A percentile compares a stretch with the other conserved stretches of the same genome.
Conservation (phyloP, 2,113 vertebrate genomes). For the Odontophorus gujanensis region DNA sequence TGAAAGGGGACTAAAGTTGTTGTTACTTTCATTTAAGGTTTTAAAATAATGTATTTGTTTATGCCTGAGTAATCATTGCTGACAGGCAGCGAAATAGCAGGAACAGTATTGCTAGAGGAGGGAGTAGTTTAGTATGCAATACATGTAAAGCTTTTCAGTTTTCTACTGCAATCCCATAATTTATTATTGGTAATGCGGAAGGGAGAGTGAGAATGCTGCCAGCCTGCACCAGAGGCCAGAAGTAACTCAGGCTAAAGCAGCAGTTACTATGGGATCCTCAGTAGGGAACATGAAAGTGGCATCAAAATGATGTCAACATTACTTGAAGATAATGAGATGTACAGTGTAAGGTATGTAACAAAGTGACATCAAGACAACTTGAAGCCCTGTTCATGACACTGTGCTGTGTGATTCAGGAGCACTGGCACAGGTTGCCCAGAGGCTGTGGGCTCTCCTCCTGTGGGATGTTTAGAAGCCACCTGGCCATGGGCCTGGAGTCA, state of each 20-base stretch:
- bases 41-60: not conserved
- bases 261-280: not conserved
- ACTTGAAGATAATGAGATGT: not conserved
- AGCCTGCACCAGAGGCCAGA: accelerated
- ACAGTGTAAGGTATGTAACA: not conserved
- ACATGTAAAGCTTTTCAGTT: not conserved
- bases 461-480: not conserved
- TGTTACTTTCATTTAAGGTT: not conserved
- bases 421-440: not conserved
- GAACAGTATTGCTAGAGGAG: not conserved
- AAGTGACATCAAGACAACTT: not conserved
- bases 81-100: not conserved
- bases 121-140: not conserved
- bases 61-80: not conserved
- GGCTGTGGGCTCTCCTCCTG: not conserved
- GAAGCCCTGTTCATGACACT: not conserved
- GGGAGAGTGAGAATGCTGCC: not conserved
- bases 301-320: not conserved
- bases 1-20: not conserved
- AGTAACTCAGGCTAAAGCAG: not conserved
- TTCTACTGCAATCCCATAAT: not conserved
- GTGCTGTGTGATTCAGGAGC: not conserved
- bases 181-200: not conserved
- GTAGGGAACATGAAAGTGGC: not conserved
- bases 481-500: not conserved